A percentile compares a stretch with the other conserved stretches of the same genome.
phyloP scores from a whole-genome alignment of 2,113 vertebrate genomes.

The Phyllostomus hastatus region DNA sequence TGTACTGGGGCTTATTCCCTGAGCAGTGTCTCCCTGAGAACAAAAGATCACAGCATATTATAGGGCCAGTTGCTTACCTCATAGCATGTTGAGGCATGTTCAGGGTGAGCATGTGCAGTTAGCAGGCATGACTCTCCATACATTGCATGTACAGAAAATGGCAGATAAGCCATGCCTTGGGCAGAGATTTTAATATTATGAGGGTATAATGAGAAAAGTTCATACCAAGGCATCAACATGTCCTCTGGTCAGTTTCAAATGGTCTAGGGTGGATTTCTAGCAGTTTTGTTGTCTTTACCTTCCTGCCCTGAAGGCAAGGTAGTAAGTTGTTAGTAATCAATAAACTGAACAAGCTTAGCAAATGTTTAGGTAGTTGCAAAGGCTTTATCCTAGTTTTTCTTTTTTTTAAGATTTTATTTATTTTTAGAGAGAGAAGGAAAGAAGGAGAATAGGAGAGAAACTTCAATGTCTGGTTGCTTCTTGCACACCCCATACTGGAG shows the following conservation, averaged over 20 bases:
- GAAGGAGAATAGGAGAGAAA: too few relatives aligned
- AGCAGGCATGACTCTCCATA: background rate
- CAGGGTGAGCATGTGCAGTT: background rate
- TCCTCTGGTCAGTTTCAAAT: background rate
- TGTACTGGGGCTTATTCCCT: background rate
- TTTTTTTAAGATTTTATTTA: too few relatives aligned
- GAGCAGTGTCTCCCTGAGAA: background rate
- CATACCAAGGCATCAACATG: background rate
- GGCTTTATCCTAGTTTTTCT: background rate
- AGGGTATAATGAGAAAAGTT: background rate
- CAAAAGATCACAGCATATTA: background rate
- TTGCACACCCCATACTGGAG: too few relatives aligned
- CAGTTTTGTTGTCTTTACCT: background rate
- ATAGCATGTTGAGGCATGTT: background rate
- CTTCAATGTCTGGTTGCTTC: too few relatives aligned
- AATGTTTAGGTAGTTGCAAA: background rate
- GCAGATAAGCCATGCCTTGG: background rate
- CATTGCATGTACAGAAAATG: background rate
- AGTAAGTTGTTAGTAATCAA: background rate
- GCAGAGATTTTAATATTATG: background rate
- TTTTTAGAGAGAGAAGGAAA: too few relatives aligned
- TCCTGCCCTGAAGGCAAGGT: background rate
- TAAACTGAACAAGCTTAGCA: background rate
- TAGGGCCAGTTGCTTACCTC: background rate
- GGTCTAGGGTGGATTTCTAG: background rate